Conservation (phyloP, 2,113 vertebrate species). For the Petromus typicus region DNA sequence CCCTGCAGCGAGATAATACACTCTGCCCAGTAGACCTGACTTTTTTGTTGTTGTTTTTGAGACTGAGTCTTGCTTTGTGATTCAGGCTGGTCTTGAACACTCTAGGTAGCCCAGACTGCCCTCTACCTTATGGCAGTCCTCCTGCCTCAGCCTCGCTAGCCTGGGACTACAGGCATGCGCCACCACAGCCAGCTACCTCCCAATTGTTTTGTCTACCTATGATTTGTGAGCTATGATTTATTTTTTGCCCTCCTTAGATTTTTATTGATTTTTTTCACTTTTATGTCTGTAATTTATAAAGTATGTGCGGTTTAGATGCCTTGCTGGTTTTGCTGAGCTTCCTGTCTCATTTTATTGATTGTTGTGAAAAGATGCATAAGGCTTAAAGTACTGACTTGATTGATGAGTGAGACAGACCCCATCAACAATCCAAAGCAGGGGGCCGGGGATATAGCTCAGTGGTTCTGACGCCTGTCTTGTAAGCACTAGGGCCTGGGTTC, state of each 20-base stretch:
- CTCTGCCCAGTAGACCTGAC: background rate
- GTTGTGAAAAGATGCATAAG: background rate
- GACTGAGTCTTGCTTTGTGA: background rate
- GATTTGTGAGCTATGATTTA: background rate
- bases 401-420: background rate
- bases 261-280: background rate
- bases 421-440: background rate
- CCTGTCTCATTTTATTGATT: constrained; percentile 56
- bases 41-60: background rate
- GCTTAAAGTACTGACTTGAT: background rate
- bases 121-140: background rate
- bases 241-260: background rate
- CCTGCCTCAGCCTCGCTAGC: background rate
- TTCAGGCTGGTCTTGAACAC: background rate
- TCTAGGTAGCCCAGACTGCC: background rate
- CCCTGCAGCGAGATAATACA: background rate
- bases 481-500: no score
- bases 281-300: constrained; percentile 10
- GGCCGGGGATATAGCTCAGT: no score
- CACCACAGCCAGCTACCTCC: background rate
- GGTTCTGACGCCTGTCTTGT: no score
- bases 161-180: background rate
- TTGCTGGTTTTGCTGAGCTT: constrained; percentile 41
- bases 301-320: background rate
- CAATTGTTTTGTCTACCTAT: background rate